Base-by-base conservation (phyloP, 1,140 invertebrate species). In the Vanessa atalanta region DNA sequence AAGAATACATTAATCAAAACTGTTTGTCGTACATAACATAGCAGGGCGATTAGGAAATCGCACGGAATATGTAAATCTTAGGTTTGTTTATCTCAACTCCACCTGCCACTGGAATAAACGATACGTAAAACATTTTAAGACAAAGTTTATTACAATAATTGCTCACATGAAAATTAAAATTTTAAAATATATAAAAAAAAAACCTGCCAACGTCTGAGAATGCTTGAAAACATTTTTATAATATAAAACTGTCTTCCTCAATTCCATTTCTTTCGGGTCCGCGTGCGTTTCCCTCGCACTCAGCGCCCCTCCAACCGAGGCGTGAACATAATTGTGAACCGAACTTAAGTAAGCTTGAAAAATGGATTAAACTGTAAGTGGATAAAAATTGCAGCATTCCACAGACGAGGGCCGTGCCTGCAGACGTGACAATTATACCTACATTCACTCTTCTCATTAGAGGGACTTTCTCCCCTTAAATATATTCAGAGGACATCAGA, bases 311-410 rank as follows among this genome's bases (percentile, higher is more conserved):
- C 37, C 55, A 31, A 63, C 26, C 72, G 65, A 61, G 65, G 65
- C 72, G 72, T 73, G 55, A 73, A 73, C 65, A 68, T 73, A 73
- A 67, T 73, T 73, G 55, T 67, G 57, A 55, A 60, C 55, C 65
- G 47, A 73, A 60, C 53, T 73, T 67, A 73, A 73, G 72, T 65
- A 72, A 72, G 63, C 70, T 43, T 72, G 70, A 72, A 72, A 72
- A 72, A 65, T 72, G 61, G 70, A 72, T 72, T 63, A 70, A 70
- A 47, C 20, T 14, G 9, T 72, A 72, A 72, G 51, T 72, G 63
- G 70, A 72, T 72, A 72, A 72, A 72, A 72, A 72, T 72, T 72
- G 70, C 70, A 72, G 43, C 70, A 64, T 69, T 61, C 61, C 53
- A 16, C 50, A 43, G 50, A 47, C 64, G 61, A 47, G 69, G 48